Conservation (phyloP, 2,888 invertebrate species). For the Diadromus collaris region DNA sequence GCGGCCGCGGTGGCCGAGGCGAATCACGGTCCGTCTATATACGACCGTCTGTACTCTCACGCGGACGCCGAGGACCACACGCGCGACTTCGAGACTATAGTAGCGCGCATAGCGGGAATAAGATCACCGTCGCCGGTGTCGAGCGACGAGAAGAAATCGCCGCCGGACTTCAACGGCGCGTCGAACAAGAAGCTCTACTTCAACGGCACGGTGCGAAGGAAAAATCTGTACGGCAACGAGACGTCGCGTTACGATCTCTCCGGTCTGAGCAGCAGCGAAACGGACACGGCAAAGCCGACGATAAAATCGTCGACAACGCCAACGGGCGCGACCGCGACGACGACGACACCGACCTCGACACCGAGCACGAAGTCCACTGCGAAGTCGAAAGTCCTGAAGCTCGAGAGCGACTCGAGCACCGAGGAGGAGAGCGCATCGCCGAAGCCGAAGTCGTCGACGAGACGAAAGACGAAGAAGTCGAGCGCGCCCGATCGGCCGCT, state of each 20-base stretch:
- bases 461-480: constrained; percentile 75
- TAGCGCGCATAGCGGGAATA: constrained; percentile 86
- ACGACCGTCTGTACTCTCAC: constrained; percentile 93
- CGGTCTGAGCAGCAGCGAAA: constrained; percentile 81
- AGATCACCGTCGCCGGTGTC: constrained; percentile 81
- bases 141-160: constrained; percentile 83
- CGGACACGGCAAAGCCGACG: constrained; percentile 73
- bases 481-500: constrained; percentile 79
- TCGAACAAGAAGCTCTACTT: constrained; percentile 87
- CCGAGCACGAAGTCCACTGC: constrained; percentile 55
- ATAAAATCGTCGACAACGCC: constrained; percentile 63
- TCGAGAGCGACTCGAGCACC: constrained; percentile 82
- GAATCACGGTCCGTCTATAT: constrained; percentile 95
- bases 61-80: constrained; percentile 85
- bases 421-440: constrained; percentile 82
- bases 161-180: constrained; percentile 86
- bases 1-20: constrained; percentile 90
- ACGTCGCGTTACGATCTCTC: constrained; percentile 79
- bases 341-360: constrained; percentile 68
- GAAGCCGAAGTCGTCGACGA: constrained; percentile 78
- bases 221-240: constrained; percentile 84
- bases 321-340: constrained; percentile 78
- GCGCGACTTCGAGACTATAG: constrained; percentile 85
- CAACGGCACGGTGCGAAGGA: constrained; percentile 86
- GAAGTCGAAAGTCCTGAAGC: constrained; percentile 67